Conservation (phyloP, 2,113 vertebrate species). For the Pseudopipra pipra region DNA sequence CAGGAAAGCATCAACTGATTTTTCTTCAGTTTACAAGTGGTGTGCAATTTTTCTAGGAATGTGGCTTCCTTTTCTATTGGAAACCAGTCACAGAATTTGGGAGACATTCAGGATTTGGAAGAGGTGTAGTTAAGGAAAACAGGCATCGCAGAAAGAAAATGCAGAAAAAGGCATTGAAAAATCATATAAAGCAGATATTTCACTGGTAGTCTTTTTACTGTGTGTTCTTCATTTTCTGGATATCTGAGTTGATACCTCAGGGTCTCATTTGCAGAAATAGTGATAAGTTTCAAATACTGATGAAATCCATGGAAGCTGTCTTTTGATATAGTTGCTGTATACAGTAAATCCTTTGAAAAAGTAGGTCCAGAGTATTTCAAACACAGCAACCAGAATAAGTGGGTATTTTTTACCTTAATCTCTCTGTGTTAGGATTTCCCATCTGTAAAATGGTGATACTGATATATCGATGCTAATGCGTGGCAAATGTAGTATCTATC, state of each 20-base stretch:
- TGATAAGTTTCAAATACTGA: background rate
- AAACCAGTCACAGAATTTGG: background rate
- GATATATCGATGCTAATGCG: background rate
- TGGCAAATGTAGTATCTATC: background rate
- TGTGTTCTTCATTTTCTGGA: conserved; percentile 15
- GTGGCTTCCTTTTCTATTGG: background rate
- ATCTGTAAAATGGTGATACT: background rate
- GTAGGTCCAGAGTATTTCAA: background rate
- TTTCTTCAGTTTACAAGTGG: background rate
- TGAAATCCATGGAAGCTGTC: conserved; percentile 1
- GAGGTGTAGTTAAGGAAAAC: background rate
- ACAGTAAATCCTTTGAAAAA: conserved; percentile 1
- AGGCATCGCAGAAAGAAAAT: background rate
- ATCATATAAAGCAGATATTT: background rate
- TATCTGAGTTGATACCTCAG: conserved; percentile 1
- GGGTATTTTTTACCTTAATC: background rate
- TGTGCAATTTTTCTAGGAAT: background rate
- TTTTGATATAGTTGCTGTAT: background rate
- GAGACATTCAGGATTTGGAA: background rate
- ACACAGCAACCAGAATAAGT: background rate
- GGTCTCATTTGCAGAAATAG: background rate
- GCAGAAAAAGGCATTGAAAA: background rate
- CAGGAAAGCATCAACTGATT: background rate
- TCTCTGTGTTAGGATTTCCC: background rate
- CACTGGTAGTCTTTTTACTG: background rate